Percentiles rank a stretch among this genome's conserved stretches.
Evolutionary conservation across 1,140 invertebrate species (phyloP).

Genomic region (Delia radicum): DNA sequence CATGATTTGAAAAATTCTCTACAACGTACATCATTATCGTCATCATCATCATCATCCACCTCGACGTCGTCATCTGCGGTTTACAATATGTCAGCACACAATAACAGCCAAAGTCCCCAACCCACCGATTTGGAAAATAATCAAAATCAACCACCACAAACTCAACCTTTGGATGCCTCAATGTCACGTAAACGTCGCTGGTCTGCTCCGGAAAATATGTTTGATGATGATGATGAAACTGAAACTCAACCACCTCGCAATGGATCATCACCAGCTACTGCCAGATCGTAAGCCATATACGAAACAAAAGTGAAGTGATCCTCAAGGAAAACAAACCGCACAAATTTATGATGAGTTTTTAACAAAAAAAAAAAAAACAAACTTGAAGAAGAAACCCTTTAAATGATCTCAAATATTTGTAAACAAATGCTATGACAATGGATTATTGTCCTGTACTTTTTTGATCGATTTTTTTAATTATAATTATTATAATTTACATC

Average conservation of each 20-base stretch:
- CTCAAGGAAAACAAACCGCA: background rate
- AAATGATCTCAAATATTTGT: slow-evolving; percentile 15
- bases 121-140: slow-evolving; percentile 40
- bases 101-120: slow-evolving; percentile 21
- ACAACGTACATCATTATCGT: background rate
- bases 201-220: slow-evolving; percentile 65
- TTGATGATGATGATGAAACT: slow-evolving; percentile 57
- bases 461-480: background rate
- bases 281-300: background rate
- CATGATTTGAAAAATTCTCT: background rate
- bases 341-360: background rate
- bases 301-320: background rate
- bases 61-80: background rate
- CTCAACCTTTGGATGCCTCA: slow-evolving; percentile 55
- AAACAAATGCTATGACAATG: background rate
- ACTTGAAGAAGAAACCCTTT: background rate
- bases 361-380: background rate
- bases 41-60: background rate
- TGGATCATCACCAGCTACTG: background rate
- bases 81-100: background rate
- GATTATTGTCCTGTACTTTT: background rate
- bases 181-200: slow-evolving; percentile 63
- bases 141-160: slow-evolving; percentile 52
- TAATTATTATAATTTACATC: background rate
- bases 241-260: slow-evolving; percentile 38